Percentiles rank a stretch among this genome's conserved stretches.
These are phyloP conservation scores for Phoeniculus purpureus DNA, from an alignment of 2,797 vertebrate genomes.

Conservation along the genomic window DNA sequence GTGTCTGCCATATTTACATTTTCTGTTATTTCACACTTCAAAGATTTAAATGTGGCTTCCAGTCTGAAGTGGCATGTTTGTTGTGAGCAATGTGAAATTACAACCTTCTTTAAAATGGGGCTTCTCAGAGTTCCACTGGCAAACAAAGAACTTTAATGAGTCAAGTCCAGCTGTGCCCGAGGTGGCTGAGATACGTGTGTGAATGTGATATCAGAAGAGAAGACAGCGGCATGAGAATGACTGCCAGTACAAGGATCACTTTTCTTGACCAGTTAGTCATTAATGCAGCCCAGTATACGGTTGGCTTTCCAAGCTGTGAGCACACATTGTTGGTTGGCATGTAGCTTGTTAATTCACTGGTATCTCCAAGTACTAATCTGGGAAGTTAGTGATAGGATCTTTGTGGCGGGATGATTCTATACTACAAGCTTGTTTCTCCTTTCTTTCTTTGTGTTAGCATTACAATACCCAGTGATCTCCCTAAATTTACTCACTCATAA, in stretches of 20 bases:
- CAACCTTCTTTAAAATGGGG: background rate
- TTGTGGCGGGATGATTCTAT: background rate
- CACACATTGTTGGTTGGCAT: too few species aligned
- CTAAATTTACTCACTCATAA: background rate
- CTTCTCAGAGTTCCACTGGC: background rate
- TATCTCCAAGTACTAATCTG: too few species aligned
- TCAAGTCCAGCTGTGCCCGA: background rate
- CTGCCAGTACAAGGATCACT: background rate
- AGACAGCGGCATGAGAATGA: background rate
- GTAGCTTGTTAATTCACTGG: too few species aligned
- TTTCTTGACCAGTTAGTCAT: too few species aligned
- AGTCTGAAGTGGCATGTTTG: background rate
- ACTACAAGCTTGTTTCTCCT: background rate
- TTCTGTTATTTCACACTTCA: background rate
- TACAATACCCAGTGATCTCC: background rate
- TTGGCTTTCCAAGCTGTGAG: too few species aligned
- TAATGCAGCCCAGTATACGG: too few species aligned
- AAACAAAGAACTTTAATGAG: background rate
- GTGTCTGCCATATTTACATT: background rate
- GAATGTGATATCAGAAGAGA: background rate
- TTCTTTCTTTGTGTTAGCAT: background rate
- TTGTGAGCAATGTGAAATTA: background rate
- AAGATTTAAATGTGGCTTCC: background rate
- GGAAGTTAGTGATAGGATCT: background rate
- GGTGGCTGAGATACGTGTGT: background rate